Percentiles rank a stretch among this genome's conserved stretches.
Conservation (phyloP, 2,113 vertebrate genomes). For the Trochalopteron elliotii region DNA sequence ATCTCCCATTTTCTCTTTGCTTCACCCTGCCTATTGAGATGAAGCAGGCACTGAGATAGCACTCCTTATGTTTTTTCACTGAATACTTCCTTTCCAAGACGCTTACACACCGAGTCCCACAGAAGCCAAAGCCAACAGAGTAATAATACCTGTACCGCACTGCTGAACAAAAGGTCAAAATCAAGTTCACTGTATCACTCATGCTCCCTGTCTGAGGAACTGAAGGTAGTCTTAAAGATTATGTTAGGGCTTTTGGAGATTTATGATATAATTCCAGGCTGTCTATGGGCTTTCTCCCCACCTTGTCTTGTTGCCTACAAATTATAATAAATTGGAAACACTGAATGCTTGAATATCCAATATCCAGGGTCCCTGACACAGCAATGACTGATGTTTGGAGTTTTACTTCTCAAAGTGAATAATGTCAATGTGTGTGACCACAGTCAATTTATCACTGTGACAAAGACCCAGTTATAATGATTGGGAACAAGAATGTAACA, state of each 20-base stretch:
- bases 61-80: neutral
- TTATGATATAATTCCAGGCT: constrained; percentile 28
- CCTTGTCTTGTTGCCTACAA: constrained; percentile 38
- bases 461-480: neutral
- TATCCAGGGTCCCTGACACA: neutral
- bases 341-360: neutral
- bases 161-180: neutral
- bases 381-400: neutral
- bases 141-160: neutral
- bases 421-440: neutral
- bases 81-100: neutral
- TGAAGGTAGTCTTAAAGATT: constrained; percentile 22
- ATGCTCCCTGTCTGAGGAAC: neutral
- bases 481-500: neutral
- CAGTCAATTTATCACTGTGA: neutral
- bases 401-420: neutral
- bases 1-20: neutral
- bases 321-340: constrained; percentile 40
- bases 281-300: constrained; percentile 7
- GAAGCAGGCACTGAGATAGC: neutral
- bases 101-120: neutral
- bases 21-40: neutral
- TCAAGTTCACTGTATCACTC: neutral
- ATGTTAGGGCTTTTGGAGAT: constrained; percentile 35
- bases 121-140: neutral